Evolutionary conservation across 2,888 invertebrate genomes (phyloP), one percentile per base, ranked within the genome.

Genomic region (Sinodicranocentrus sp.): DNA sequence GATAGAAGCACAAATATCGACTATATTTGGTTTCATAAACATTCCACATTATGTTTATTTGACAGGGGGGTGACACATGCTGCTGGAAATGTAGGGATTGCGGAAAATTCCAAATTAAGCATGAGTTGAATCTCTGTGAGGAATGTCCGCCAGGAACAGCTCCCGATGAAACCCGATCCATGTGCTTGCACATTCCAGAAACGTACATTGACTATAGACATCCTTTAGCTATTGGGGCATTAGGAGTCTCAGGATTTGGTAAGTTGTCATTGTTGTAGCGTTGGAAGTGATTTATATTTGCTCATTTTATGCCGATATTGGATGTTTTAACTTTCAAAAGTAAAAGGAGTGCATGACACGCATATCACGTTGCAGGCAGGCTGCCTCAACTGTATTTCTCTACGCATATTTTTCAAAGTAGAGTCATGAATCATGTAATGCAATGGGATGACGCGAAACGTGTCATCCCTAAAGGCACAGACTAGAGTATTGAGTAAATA

Each of bases 21-120:
- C n/a, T 3, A 57, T 25, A 8, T 23, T 57, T 57, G 57, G 21
- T 57, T 57, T 23, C 25, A 57, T 57, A 23, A 25, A 57, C 57
- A 25, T 43, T 28, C 15, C 17, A 48, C 25, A n/a, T n/a, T n/a
- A n/a, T n/a, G 1, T 61, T 61, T 43, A 48, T 71, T 67, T 89
- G 90, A 54, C 90, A 91, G 89, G 89, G 89, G 75, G 90, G 90
- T 26, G 92, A 92, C 87, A 89, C 90, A 0, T 93, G 93, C 89
- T 93, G 93, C 89, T 93, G 92, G 92, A 86, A 85, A 76, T 93
- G 93, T 86, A 90, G 90, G 48, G 89, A 91, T 54, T 93, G 93
- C 88, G 90, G 91, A 0, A 82, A 85, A 0, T 91, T 91, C 84
- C 91, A 92, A 88, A 90, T 90, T 84, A 90, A 90, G 52, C 85